Evolutionary conservation across 2,113 vertebrate genomes (phyloP), one percentile per base, ranked within the genome.

Genomic region (Phrynosoma blainvillii): DNA sequence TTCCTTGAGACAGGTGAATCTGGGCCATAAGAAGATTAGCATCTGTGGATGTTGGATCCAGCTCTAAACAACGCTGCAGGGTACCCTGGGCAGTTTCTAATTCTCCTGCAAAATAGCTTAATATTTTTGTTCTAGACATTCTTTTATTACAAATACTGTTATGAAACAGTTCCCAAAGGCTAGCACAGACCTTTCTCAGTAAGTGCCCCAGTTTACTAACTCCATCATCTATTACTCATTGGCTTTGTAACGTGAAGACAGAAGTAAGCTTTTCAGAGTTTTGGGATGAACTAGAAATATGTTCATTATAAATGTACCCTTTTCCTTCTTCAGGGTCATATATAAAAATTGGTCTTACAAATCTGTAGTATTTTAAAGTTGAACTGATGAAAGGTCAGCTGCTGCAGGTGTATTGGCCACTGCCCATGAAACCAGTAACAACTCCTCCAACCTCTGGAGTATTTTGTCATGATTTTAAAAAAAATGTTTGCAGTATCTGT

Each of bases 11-110:
- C 68, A 97, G 91, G 87, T 96, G 90, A 88, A 96, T 90, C 88
- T 97, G 96, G n/a, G 97, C 89, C 96, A 97, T 95, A 56, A 98
- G 96, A 68, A 98, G 95, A 89, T 97, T 95, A 47, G 94, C 84
- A 0, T 97, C 96, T 0, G 88, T 89, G 0, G 85, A 96, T 21
- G 93, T 91, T 11, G 96, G 93, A 77, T 96, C 95, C 84, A 96
- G 91, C 71, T 97, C 96, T 82, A 97, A 88, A 92, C 96, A 98
- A 21, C 90, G 93, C 86, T 95, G 95, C 87, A 98, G 81, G 14
- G 84, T 95, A 30, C 90, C 94, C 81, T 96, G 97, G 5, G 96
- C 96, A 5, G 93, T 92, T 84, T 93, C 94, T 6, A 96, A 42
- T 59, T 97, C 96, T 76, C 97, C 97, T 98, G 30, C 25, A 92